Evolutionary conservation across 2,113 vertebrate genomes (phyloP), one percentile per base, ranked within the genome.

Genomic region (Plecturocebus donacophilus): DNA sequence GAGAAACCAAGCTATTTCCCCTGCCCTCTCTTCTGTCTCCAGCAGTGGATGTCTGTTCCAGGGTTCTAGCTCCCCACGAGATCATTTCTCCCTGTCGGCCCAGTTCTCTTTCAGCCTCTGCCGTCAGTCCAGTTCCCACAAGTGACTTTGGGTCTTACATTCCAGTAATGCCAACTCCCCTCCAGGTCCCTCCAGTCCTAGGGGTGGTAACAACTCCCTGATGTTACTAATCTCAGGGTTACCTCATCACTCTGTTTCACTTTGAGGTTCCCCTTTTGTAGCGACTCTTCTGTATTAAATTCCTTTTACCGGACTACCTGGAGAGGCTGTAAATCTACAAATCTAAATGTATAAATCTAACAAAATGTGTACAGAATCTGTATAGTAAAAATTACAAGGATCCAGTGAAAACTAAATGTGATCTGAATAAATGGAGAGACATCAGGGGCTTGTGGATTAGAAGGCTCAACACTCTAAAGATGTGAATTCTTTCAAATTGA

Each of bases 331-430:
- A 90, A 84, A 47, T 38, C 61, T 64, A 32, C 84, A 94, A 88
- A 56, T 85, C 84, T 66, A 64, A 56, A 90, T 95, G 40, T 66
- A 52, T 95, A 92, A 89, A 70, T 73, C 73, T 86, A 95, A 95
- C 17, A 90, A 95, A 95, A 83, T 16, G 38, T 84, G 76, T 84
- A 64, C n/a, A 49, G 35, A 81, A 66, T 71, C 49, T 71, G 2
- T 79, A 56, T 86, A 30, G 45, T 84, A n/a, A 76, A 95, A 64
- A 88, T 75, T 79, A 83, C 3, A 90, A 90, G 42, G 89, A 91
- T 25, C 14, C 21, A 52, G 16, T 91, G 56, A 81, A 90, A 54
- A 94, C 75, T 38, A 89, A 85, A 90, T 40, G 40, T 79, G 45
- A 87, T 77, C 75, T 80, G 76, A 68, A 56, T 75, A 87, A 90